phyloP scores from a whole-genome alignment of 2,888 invertebrate genomes.

The Exephanes ischioxanthus region DNA sequence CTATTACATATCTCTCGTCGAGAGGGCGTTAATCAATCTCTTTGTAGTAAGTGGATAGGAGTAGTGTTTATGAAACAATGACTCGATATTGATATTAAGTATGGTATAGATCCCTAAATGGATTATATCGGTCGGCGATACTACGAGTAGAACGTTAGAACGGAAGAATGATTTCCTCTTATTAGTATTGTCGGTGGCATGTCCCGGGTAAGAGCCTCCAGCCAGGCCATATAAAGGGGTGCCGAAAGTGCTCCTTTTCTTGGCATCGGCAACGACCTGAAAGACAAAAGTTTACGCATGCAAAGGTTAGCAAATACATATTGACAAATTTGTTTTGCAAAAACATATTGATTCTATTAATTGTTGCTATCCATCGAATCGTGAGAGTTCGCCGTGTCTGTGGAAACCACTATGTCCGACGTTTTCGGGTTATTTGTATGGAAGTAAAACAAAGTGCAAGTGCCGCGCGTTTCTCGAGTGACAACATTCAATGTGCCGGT shows the following conservation, averaged over 20 bases:
- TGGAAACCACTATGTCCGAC: neutral
- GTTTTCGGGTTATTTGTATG: neutral
- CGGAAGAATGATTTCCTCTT: conserved; percentile 95
- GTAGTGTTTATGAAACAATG: conserved; percentile 32
- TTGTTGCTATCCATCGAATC: neutral
- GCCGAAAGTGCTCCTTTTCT: conserved; percentile 95
- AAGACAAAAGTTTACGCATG: conserved; percentile 66
- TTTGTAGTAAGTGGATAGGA: conserved; percentile 7
- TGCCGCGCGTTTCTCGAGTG: neutral
- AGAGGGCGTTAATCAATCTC: conserved; percentile 17
- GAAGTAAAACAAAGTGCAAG: neutral
- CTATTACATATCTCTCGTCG: conserved; percentile 2
- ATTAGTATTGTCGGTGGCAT: conserved; percentile 96
- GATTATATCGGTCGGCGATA: conserved; percentile 49
- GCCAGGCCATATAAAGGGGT: conserved; percentile 97
- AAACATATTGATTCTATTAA: neutral
- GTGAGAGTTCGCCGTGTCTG: neutral
- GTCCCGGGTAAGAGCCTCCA: conserved; percentile 95
- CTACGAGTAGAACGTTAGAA: conserved; percentile 95
- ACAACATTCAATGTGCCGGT: neutral
- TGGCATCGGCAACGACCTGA: conserved; percentile 95
- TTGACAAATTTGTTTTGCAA: neutral
- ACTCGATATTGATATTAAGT: conserved; percentile 33
- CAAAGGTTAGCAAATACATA: neutral
- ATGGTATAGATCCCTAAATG: conserved; percentile 4